A percentile compares a stretch with the other conserved stretches of the same genome.
Conservation (phyloP, 2,797 vertebrate species). For the Ibycter americanus region DNA sequence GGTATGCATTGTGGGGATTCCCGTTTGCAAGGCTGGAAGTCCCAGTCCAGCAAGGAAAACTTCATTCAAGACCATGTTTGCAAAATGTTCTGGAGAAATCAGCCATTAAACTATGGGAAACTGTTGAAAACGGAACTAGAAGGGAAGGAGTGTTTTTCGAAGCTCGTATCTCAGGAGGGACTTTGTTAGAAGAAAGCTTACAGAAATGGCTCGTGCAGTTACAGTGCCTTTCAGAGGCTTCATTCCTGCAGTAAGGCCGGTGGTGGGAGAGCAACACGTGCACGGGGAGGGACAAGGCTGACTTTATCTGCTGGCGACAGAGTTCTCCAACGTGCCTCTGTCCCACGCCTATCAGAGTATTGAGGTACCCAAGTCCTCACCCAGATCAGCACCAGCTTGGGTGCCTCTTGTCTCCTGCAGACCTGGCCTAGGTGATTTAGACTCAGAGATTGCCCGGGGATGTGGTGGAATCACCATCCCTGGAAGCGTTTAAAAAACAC, state of each 20-base stretch:
- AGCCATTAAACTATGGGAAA: not conserved
- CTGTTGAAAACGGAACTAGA: not conserved
- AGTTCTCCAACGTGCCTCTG: not conserved
- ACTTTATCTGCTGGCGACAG: not conserved
- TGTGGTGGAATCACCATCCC: too few species aligned
- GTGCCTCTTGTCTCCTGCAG: not conserved
- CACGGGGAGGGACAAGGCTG: not conserved
- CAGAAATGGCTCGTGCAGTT: not conserved
- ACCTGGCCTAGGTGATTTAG: not conserved
- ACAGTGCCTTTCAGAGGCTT: not conserved
- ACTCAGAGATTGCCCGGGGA: not conserved
- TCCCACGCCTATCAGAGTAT: accelerated
- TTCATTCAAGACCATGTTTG: not conserved
- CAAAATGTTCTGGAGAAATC: not conserved
- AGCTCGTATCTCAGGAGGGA: not conserved
- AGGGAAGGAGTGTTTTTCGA: not conserved
- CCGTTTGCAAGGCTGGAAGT: not conserved
- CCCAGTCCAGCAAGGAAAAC: not conserved
- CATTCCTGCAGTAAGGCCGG: not conserved
- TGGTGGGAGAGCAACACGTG: not conserved
- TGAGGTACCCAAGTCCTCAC: not conserved
- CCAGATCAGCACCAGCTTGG: not conserved
- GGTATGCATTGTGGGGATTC: not conserved
- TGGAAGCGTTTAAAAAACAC: too few species aligned
- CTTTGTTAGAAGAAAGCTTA: not conserved